Conservation (phyloP, 2,888 invertebrate species). For the Parnassius mnemosyne region DNA sequence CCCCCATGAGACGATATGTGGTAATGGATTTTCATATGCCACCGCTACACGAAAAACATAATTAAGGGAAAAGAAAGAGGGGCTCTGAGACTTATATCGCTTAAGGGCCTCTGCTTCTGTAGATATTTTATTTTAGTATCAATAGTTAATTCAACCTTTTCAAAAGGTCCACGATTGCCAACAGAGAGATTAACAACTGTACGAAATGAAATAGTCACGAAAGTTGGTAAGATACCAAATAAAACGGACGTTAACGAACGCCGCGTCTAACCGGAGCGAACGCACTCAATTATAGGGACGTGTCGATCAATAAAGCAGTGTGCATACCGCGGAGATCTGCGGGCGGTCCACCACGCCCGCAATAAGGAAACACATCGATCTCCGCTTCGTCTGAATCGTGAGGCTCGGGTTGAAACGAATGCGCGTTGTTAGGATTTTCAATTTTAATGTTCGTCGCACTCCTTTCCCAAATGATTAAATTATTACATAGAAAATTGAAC, state of each 20-base stretch:
- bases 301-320: conserved; percentile 32
- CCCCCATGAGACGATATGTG: too few relatives aligned
- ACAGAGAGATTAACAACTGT: conserved; percentile 15
- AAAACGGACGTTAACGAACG: conserved; percentile 15
- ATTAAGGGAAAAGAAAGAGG: too few relatives aligned
- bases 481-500: too few relatives aligned
- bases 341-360: conserved; percentile 29
- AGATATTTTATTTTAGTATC: neutral
- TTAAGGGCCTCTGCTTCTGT: too few relatives aligned
- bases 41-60: too few relatives aligned
- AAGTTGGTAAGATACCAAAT: conserved; percentile 7
- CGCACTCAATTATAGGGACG: conserved; percentile 32
- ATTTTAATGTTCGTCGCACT: neutral
- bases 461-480: neutral
- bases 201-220: conserved; percentile 19
- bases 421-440: neutral
- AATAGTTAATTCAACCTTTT: conserved; percentile 7
- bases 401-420: conserved; percentile 8
- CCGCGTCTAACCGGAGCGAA: conserved; percentile 20
- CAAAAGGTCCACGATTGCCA: neutral
- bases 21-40: too few relatives aligned
- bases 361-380: conserved; percentile 33
- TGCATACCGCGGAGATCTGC: conserved; percentile 28
- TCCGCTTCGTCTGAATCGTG: conserved; percentile 15
- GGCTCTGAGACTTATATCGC: too few relatives aligned